A percentile compares a stretch with the other conserved stretches of the same genome.
phyloP scores from a whole-genome alignment of 2,797 vertebrate genomes.

The Emys orbicularis region DNA sequence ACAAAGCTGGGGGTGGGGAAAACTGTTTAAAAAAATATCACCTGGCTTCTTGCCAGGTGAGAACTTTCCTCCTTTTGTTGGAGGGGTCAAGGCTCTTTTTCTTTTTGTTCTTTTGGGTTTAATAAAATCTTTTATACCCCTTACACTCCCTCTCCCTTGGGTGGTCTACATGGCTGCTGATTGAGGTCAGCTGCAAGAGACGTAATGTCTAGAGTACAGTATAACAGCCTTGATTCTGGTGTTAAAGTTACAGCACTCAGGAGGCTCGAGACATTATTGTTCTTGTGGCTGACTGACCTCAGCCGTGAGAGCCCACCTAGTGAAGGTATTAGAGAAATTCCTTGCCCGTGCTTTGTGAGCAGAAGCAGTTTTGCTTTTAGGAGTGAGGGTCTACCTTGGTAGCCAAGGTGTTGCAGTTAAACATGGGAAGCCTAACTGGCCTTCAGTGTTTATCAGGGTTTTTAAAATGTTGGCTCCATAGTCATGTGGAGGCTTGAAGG shows the following conservation, averaged over 20 bases:
- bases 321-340: slow-evolving; percentile 52
- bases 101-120: slow-evolving; percentile 71
- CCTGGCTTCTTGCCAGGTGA: slow-evolving; percentile 53
- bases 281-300: slow-evolving; percentile 67
- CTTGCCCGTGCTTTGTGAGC: slow-evolving; percentile 21
- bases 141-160: slow-evolving; percentile 51
- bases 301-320: slow-evolving; percentile 38
- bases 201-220: slow-evolving; percentile 30
- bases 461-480: background rate
- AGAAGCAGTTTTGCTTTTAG: slow-evolving; percentile 18
- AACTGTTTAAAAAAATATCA: slow-evolving; percentile 57
- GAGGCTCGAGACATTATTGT: slow-evolving; percentile 52
- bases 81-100: slow-evolving; percentile 45
- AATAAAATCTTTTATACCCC: slow-evolving; percentile 64
- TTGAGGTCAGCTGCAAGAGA: slow-evolving; percentile 59
- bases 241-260: slow-evolving; percentile 51
- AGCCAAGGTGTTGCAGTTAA: slow-evolving; percentile 27
- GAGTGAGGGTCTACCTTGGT: background rate
- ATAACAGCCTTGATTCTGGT: slow-evolving; percentile 46
- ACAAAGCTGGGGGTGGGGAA: slow-evolving; percentile 54
- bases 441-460: background rate
- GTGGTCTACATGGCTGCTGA: slow-evolving; percentile 66
- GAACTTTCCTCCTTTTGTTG: slow-evolving; percentile 63
- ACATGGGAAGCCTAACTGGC: background rate
- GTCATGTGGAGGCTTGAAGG: background rate